Percentiles rank a stretch among this genome's conserved stretches.
phyloP scores from a whole-genome alignment of 1,140 invertebrate genomes.

The Leptinotarsa lineolata region DNA sequence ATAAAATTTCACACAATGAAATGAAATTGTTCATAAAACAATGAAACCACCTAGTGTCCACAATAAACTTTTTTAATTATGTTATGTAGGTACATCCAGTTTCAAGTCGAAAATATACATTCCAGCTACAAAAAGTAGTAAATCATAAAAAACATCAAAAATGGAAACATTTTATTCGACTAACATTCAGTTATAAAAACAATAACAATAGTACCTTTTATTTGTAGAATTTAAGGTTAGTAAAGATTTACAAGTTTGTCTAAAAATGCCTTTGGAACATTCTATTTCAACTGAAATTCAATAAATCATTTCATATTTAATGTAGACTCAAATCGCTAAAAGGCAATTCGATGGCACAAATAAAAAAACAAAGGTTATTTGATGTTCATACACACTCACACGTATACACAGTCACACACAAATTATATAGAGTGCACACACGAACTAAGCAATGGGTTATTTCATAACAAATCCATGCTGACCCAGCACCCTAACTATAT shows the following conservation, averaged over 20 bases:
- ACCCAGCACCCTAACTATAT: not conserved
- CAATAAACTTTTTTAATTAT: slow-evolving; percentile 17
- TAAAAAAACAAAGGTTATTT: not conserved
- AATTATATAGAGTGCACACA: slow-evolving; percentile 5
- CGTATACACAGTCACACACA: not conserved
- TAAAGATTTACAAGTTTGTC: not conserved
- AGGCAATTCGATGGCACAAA: slow-evolving; percentile 6
- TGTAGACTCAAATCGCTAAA: slow-evolving; percentile 4
- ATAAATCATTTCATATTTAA: not conserved
- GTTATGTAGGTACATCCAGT: slow-evolving; percentile 13
- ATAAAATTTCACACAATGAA: slow-evolving; percentile 26
- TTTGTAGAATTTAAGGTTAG: not conserved
- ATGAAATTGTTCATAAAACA: slow-evolving; percentile 19
- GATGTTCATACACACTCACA: slow-evolving; percentile 3
- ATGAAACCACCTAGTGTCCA: slow-evolving; percentile 18
- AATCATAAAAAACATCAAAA: not conserved
- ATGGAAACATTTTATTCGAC: not conserved
- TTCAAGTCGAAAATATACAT: slow-evolving; percentile 2
- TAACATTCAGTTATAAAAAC: not conserved
- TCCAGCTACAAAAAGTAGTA: slow-evolving; percentile 4
- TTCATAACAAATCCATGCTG: slow-evolving; percentile 17
- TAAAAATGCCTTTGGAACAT: slow-evolving; percentile 17
- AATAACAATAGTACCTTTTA: not conserved
- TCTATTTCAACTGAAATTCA: slow-evolving; percentile 10
- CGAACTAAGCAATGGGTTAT: not conserved